Base-by-base conservation (phyloP, 1,140 invertebrate species). In the Octopus sinensis region DNA sequence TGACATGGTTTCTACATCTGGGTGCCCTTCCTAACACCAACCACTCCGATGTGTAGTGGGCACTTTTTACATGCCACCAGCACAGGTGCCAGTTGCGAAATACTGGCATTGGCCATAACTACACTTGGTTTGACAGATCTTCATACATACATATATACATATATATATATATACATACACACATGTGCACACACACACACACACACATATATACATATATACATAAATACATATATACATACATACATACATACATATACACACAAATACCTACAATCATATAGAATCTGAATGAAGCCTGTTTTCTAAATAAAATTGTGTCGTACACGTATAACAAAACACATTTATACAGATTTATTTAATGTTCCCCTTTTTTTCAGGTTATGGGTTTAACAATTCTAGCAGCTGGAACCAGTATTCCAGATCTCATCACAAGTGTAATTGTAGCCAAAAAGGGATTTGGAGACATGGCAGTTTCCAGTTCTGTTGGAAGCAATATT, bases 361-460 rank as follows among this genome's bases (percentile, higher is more conserved):
- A 43, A 43, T 43, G 30, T 43, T 43, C 30, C 30, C 30, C 30
- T 43, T 43, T 43, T 12, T 76, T 88, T 6, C 85, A 93, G 93
- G 91, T 92, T 53, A 92, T 92, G 87, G 92, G 92, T 5, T 83
- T 92, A 62, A 92, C 92, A 53, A 88, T 92, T 62, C 83, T 92
- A 52, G 92, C 92, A 4, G 92, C 91, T 76, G 92, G 92, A n/a
- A 92, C 92, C 9, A 91, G 90, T 82, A 91, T 92, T 52, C 92
- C 92, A 12, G 92, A 92, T 83, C 85, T 92, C 9, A 91, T 92
- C 68, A 92, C 91, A 10, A 91, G 90, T 84, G 91, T 92, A 30
- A 92, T 92, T 82, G 92, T 92, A 10, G 91, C 92, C 68, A 90
- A 91, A 80, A 89, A 91, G 84, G 89, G 89, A 51, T 89, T 88